Base-by-base conservation (phyloP, 2,888 invertebrate species). In the Vesta saturnalis region DNA sequence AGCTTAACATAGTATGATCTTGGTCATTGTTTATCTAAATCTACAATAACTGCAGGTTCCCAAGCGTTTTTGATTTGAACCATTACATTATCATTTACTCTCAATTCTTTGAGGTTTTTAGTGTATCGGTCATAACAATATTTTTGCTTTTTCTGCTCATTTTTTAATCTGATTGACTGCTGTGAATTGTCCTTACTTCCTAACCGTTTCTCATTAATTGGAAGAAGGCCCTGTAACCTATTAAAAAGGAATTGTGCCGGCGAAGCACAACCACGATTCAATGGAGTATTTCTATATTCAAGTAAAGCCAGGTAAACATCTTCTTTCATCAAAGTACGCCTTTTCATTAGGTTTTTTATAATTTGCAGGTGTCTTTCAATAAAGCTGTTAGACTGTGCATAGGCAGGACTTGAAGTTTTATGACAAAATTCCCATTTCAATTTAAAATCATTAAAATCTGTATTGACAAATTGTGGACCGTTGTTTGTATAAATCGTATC, bases 1-100 rank as follows among this genome's bases (percentile, higher is more conserved):
- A 56, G 18, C 14, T 56, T 43, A 21, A 62, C 63, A 14, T 22
- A 23, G 43, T 63, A 63, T 1, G 63, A 23, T 39, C 55, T 63
- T 12, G 63, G 63, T 63, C 56, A 23, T 1, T 39, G 15, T 16
- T 39, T n/a, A 21, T 65, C 60, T 18, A 46, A 52, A 8, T 65
- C 23, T 6, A 65, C 35, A 54, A 65, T 43, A 43, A 19, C 3
- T 10, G 23, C 15, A 8, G 19, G 49, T 49, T 61, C 47, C 18
- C 39, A 43, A 4, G 10, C 16, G 16, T 21, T 21, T 52, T 60
- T 18, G 3, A 19, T 30, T 30, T 65, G 52, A 6, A 60, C 39
- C 60, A 60, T 65, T 18, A 54, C 49, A 6, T 52, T 23, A 18
- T 60, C 60, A 10, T 52, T 43, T 1, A 35, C 8, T 52, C 35